Evolutionary conservation across 1,140 invertebrate genomes (phyloP).

Genomic region (Aphidius ervi): DNA sequence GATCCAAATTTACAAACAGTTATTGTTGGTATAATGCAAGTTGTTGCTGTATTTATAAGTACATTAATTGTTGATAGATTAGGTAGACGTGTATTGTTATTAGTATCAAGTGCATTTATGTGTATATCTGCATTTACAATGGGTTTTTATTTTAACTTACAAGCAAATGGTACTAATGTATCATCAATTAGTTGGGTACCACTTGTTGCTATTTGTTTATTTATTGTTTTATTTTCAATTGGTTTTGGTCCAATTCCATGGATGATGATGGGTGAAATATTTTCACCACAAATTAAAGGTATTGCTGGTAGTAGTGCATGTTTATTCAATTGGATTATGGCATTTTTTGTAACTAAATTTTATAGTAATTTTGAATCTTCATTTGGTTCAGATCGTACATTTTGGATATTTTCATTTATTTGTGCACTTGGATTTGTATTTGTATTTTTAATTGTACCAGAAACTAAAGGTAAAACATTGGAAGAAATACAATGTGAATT

Average conservation of each 20-base stretch:
- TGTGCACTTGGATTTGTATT: slow-evolving; percentile 69
- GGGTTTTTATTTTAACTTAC: slow-evolving; percentile 64
- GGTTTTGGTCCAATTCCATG: slow-evolving; percentile 78
- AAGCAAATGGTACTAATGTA: slow-evolving; percentile 50
- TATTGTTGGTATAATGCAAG: slow-evolving; percentile 74
- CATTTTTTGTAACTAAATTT: slow-evolving; percentile 77
- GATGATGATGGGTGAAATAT: slow-evolving; percentile 73
- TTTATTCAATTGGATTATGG: slow-evolving; percentile 73
- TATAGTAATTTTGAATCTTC: slow-evolving; percentile 60
- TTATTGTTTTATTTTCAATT: slow-evolving; percentile 72
- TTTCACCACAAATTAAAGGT: slow-evolving; percentile 71
- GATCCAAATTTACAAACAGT: slow-evolving; percentile 59
- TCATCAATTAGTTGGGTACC: slow-evolving; percentile 67
- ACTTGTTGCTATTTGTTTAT: slow-evolving; percentile 66
- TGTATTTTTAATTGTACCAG: slow-evolving; percentile 75
- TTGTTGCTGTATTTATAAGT: slow-evolving; percentile 66
- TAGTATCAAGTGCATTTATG: slow-evolving; percentile 63
- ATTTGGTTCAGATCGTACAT: slow-evolving; percentile 63
- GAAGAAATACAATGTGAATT: slow-evolving; percentile 75
- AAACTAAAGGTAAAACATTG: slow-evolving; percentile 85
- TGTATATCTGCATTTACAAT: slow-evolving; percentile 58
- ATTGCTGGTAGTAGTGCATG: slow-evolving; percentile 70
- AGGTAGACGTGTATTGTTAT: slow-evolving; percentile 68
- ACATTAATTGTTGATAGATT: slow-evolving; percentile 72
- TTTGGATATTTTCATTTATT: slow-evolving; percentile 76